Evolutionary conservation across 2,113 vertebrate species (phyloP).

Genomic region (Tricholaema leucomelas): DNA sequence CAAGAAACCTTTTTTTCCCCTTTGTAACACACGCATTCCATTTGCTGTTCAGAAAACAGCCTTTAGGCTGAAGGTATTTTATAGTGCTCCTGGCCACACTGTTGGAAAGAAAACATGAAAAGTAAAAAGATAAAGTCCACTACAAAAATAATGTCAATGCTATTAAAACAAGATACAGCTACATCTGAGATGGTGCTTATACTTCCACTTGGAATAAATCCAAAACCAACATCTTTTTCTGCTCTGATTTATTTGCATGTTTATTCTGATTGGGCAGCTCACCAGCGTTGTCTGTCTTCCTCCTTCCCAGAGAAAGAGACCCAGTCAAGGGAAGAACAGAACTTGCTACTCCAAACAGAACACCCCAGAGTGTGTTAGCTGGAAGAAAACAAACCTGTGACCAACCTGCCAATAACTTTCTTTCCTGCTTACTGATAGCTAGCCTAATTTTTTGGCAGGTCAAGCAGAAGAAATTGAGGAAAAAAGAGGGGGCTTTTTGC

Average conservation of each 20-base stretch:
- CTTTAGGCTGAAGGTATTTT: neutral
- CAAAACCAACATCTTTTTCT: neutral
- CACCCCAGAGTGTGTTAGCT: neutral
- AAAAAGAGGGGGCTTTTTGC: neutral
- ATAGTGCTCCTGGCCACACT: neutral
- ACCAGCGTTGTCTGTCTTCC: neutral
- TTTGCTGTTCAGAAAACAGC: neutral
- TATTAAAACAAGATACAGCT: neutral
- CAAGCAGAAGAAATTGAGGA: neutral
- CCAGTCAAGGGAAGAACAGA: neutral
- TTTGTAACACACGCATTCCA: fast-evolving
- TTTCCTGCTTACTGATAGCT: neutral
- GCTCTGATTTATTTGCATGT: neutral
- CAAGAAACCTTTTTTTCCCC: no score
- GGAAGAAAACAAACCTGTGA: neutral
- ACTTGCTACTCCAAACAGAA: neutral
- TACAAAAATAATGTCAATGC: neutral
- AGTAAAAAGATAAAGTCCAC: neutral
- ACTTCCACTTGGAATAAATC: neutral
- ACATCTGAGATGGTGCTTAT: neutral
- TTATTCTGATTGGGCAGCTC: neutral
- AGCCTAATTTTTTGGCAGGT: neutral
- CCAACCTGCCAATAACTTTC: neutral
- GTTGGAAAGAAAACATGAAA: neutral
- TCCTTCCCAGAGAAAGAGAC: neutral